Evolutionary conservation across 1,140 invertebrate species (phyloP), one percentile per base, ranked within the genome.

Genomic region (Orchesella cincta): DNA sequence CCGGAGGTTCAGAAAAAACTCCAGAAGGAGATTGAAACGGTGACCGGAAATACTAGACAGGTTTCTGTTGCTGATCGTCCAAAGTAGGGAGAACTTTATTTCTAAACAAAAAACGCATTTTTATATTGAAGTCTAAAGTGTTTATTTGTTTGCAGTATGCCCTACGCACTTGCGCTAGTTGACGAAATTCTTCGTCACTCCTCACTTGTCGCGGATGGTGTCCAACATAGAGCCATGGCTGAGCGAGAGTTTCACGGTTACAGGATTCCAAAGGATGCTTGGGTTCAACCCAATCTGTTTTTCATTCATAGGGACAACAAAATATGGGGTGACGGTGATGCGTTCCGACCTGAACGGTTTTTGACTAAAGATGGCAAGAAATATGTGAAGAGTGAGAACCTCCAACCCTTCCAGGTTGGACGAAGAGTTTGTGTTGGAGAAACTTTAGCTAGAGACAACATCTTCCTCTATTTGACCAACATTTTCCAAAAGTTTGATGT

Each of bases 1-100:
- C 86, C 86, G 0, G 85, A 89, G 46, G 84, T 89, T 33, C 91
- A 92, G 83, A 84, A 88, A 31, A 90, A 89, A 81, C 82, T 90
- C 20, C 88, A 88, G 67, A 84, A 90, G 72, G 92, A 93, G 85
- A 80, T 92, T 12, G 81, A 88, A 31, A 82, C 86, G 64, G 85
- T 92, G 2, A 87, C 91, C 78, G 89, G 88, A 78, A 81, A 84
- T 57, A 80, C 20, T 20, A 75, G 78, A 5, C 0, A 75, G 26
- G 31, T 84, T 81, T 35, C 81, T 3, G n/a, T 77, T 5, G 16
- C 52, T 26, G 75, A 75, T 23, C 28, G 73, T 35, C 73, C 71
- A 8, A 71, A 71, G n/a, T n/a, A n/a, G n/a, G 46, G n/a, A n/a
- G n/a, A n/a, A n/a, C n/a, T n/a, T n/a, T n/a, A n/a, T n/a, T n/a